A percentile compares a stretch with the other conserved stretches of the same genome.
Evolutionary conservation across 2,888 invertebrate genomes (phyloP).

Genomic region (Euplexia lucipara): DNA sequence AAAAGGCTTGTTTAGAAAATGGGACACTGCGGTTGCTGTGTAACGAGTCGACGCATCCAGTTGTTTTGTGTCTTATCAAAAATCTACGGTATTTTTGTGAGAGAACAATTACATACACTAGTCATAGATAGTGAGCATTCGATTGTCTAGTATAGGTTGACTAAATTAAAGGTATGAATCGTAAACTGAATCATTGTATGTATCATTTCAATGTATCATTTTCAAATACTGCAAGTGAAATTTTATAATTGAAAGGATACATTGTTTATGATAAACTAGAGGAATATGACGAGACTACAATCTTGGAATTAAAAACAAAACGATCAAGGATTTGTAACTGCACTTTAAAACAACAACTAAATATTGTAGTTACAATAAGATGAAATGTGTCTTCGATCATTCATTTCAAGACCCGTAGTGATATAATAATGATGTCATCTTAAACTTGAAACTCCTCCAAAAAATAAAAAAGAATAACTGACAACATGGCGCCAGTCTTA

Average conservation of each 20-base stretch:
- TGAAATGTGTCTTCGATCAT: background rate
- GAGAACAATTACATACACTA: background rate
- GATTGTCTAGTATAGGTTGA: no score
- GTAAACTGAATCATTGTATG: no score
- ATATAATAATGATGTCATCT: conserved; percentile 21
- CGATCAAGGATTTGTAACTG: no score
- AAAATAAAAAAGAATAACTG: background rate
- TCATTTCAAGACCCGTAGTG: background rate
- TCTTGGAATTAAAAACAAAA: no score
- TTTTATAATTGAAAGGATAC: no score
- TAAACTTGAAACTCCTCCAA: background rate
- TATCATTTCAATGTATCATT: no score
- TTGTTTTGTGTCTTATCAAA: background rate
- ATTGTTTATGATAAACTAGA: no score
- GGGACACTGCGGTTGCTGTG: background rate
- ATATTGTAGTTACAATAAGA: background rate
- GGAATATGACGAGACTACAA: background rate
- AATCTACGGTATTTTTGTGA: background rate
- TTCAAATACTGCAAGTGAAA: no score
- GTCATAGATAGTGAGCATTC: background rate
- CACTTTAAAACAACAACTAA: no score
- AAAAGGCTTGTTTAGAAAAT: conserved; percentile 12
- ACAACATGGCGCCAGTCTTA: conserved; percentile 42
- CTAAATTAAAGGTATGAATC: no score
- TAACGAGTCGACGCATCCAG: background rate